These are phyloP conservation scores for Mythimna pallens DNA, from an alignment of 2,888 invertebrate genomes.

Conservation along the genomic window DNA sequence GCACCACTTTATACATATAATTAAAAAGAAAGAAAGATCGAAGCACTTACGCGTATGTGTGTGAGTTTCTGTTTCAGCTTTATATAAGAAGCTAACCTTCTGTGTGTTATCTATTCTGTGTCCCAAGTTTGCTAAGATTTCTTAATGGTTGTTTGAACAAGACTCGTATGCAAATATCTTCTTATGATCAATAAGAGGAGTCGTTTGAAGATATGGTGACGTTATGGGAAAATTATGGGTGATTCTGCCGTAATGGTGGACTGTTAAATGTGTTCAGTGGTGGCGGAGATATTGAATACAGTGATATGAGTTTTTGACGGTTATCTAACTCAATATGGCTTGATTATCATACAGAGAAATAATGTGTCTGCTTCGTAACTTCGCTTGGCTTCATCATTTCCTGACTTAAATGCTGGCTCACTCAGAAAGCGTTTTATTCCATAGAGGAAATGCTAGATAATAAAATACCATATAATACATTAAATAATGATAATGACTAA, in stretches of 20 bases:
- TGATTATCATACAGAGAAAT: not conserved
- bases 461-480: too few species aligned
- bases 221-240: slow-evolving; percentile 40
- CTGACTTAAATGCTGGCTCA: too few species aligned
- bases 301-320: slow-evolving; percentile 17
- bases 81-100: not conserved
- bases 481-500: too few species aligned
- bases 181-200: slow-evolving; percentile 56
- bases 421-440: too few species aligned
- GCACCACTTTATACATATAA: too few species aligned
- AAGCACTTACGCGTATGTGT: too few species aligned
- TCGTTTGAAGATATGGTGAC: slow-evolving; percentile 47
- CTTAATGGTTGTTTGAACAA: slow-evolving; percentile 56
- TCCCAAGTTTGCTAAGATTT: slow-evolving; percentile 40
- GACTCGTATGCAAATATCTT: slow-evolving; percentile 51
- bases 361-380: not conserved
- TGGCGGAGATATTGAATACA: slow-evolving; percentile 14
- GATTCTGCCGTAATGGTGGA: slow-evolving; percentile 41
- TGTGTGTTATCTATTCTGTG: not conserved
- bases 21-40: not conserved
- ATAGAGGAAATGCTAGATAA: too few species aligned
- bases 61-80: not conserved
- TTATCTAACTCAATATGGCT: slow-evolving; percentile 4
- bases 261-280: slow-evolving; percentile 24
- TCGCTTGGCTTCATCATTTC: too few species aligned